These are phyloP conservation scores for Tautogolabrus adspersus DNA, from an alignment of 2,113 vertebrate genomes.

Conservation along the genomic window DNA sequence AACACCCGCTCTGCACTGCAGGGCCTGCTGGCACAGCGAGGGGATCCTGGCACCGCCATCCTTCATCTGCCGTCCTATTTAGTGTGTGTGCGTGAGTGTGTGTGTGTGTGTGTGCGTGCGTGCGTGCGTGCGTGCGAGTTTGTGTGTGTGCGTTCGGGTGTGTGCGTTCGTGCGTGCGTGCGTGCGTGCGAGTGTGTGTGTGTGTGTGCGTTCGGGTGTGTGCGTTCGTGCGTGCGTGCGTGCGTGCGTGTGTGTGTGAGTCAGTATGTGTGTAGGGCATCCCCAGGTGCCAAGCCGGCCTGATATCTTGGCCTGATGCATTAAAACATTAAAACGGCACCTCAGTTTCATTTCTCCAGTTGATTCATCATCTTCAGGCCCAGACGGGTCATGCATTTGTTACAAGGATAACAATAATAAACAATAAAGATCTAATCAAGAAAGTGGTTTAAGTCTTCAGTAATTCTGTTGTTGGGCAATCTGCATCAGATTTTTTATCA, in stretches of 20 bases:
- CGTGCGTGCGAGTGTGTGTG: too few relatives aligned
- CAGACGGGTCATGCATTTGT: background rate
- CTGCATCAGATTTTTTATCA: too few relatives aligned
- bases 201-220: too few relatives aligned
- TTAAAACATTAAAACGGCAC: background rate
- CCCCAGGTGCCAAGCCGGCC: slow-evolving; percentile 22
- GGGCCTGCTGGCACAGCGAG: slow-evolving; percentile 18
- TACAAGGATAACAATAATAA: background rate
- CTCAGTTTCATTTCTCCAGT: background rate
- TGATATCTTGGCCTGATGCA: slow-evolving; percentile 3
- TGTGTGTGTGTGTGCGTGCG: slow-evolving; percentile 11
- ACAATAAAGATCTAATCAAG: background rate
- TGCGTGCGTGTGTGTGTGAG: too few relatives aligned
- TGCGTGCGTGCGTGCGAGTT: slow-evolving; percentile 3
- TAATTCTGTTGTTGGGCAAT: background rate
- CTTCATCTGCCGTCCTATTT: slow-evolving; percentile 20
- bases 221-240: too few relatives aligned
- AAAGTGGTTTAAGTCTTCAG: too few relatives aligned
- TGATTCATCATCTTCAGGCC: background rate
- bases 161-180: background rate
- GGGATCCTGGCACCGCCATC: slow-evolving; percentile 23
- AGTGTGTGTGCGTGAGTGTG: slow-evolving; percentile 3
- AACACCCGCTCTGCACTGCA: slow-evolving; percentile 43
- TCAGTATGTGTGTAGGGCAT: slow-evolving; percentile 9
- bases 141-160: background rate